phyloP scores from a whole-genome alignment of 2,888 invertebrate species.

The Aquatica leii region DNA sequence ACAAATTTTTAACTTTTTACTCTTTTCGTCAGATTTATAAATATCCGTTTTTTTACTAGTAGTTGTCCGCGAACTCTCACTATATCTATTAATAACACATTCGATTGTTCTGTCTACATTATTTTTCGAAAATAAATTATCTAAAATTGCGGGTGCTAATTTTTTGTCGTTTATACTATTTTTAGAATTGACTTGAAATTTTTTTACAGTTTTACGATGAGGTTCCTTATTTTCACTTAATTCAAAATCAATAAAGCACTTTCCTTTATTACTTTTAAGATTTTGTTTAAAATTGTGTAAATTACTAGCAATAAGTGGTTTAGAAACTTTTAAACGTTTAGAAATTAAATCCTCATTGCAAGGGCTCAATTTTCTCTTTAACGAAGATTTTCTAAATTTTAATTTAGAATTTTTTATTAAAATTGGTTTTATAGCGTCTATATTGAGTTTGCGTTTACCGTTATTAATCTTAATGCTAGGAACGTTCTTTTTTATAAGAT shows the following conservation, averaged over 20 bases:
- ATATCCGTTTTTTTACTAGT: constrained; percentile 38
- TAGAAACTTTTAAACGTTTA: constrained; percentile 49
- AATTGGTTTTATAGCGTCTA: constrained; percentile 34
- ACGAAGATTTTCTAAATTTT: constrained; percentile 58
- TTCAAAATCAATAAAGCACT: constrained; percentile 39
- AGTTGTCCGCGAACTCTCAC: constrained; percentile 50
- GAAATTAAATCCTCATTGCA: constrained; percentile 39
- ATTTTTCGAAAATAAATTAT: constrained; percentile 66
- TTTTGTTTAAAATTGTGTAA: constrained; percentile 49
- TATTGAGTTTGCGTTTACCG: constrained; percentile 60
- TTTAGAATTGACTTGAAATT: constrained; percentile 40
- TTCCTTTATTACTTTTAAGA: constrained; percentile 50
- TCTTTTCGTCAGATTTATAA: constrained; percentile 23
- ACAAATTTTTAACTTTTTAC: constrained; percentile 27
- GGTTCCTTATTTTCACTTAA: constrained; percentile 49
- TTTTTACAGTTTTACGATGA: constrained; percentile 36
- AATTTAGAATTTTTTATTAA: constrained; percentile 40
- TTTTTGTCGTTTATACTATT: constrained; percentile 37
- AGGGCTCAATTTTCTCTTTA: constrained; percentile 61
- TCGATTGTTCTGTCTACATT: constrained; percentile 66
- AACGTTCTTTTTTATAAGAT: constrained; percentile 62
- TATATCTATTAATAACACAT: constrained; percentile 54
- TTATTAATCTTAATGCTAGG: constrained; percentile 59
- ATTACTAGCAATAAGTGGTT: constrained; percentile 54
- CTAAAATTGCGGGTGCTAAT: constrained; percentile 59